Evolutionary conservation across 2,113 vertebrate species (phyloP).

Genomic region (Tragulus kanchil): DNA sequence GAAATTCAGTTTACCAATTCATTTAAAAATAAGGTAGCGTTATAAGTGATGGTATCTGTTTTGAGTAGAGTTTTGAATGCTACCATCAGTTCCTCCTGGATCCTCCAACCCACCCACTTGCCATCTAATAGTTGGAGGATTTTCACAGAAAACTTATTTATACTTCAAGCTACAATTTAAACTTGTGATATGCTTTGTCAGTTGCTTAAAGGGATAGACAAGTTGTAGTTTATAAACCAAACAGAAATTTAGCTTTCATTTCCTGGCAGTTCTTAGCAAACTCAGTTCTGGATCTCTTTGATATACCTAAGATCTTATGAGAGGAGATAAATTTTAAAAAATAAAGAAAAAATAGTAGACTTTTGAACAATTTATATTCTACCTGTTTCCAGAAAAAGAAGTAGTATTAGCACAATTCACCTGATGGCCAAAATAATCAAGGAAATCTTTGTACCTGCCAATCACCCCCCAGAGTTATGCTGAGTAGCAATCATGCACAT

Average conservation of each 20-base stretch:
- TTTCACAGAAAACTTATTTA: slow-evolving; percentile 44
- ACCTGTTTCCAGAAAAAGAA: slow-evolving; percentile 24
- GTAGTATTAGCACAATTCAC: slow-evolving; percentile 62
- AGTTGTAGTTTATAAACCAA: slow-evolving; percentile 51
- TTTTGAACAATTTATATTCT: slow-evolving; percentile 45
- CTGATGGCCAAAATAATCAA: slow-evolving; percentile 38
- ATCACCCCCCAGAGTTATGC: slow-evolving; percentile 5
- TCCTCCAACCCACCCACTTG: background rate
- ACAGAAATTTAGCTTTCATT: slow-evolving; percentile 60
- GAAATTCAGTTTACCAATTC: slow-evolving; percentile 47
- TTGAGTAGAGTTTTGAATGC: slow-evolving; percentile 24
- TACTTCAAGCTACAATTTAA: slow-evolving; percentile 58
- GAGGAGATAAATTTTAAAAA: slow-evolving; percentile 28
- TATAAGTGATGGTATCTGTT: slow-evolving; percentile 39
- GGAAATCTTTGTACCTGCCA: background rate
- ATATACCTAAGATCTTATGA: slow-evolving; percentile 27
- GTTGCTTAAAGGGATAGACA: slow-evolving; percentile 27
- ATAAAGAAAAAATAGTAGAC: slow-evolving; percentile 20
- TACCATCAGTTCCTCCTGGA: background rate
- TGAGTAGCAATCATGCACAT: background rate
- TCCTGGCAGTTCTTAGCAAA: slow-evolving; percentile 53
- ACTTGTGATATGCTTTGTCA: slow-evolving; percentile 13
- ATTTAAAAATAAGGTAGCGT: slow-evolving; percentile 62
- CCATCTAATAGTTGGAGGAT: slow-evolving; percentile 51
- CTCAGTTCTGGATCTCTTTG: slow-evolving; percentile 29